Base-by-base conservation (phyloP, 2,113 vertebrate species). In the Perca fluviatilis region DNA sequence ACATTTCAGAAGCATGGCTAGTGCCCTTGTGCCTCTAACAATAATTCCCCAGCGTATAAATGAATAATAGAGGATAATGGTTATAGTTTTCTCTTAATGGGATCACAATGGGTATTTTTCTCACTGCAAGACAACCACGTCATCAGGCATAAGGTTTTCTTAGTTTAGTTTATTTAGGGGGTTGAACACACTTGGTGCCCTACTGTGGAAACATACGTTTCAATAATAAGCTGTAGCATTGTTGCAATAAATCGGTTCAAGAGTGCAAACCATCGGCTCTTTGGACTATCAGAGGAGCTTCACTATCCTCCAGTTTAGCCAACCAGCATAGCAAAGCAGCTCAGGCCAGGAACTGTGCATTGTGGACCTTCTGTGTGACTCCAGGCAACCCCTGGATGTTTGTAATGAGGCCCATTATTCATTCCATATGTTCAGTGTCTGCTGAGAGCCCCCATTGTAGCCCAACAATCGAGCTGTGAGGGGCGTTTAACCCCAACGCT, bases 371-470 rank as follows among this genome's bases (percentile, higher is more conserved):
- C 77, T 80, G 87, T 95, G 90, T 87, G 95, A 94, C 90, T 91
- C 82, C 85, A 93, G 93, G 92, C 94, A 91, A 94, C 87, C 83
- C 89, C 93, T 95, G 91, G 92, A 94, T 94, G 93, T 94, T 96
- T 94, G 87, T 91, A 67, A 90, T 94, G 95, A 94, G 91, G 86
- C 88, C 86, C 89, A 92, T 95, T 96, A 96, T 96, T 96, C 94
- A 95, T 95, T 94, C 92, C 95, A 92, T 95, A 95, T 96, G 94
- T 95, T 95, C 81, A 78, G 91, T 87, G 91, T 95, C 88, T 93
- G 93, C 88, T 61, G 27, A 94, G 91, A 95, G 89, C 89, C 90
- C 88, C 86, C 91, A 93, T 94, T 95, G 91, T 88, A 86, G 89
- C 78, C 76, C 86, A 87, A 93, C 88, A 91, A 94, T 75, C 87